Evolutionary conservation across 2,888 invertebrate species (phyloP), one percentile per base, ranked within the genome.

Genomic region (Congeria kusceri): DNA sequence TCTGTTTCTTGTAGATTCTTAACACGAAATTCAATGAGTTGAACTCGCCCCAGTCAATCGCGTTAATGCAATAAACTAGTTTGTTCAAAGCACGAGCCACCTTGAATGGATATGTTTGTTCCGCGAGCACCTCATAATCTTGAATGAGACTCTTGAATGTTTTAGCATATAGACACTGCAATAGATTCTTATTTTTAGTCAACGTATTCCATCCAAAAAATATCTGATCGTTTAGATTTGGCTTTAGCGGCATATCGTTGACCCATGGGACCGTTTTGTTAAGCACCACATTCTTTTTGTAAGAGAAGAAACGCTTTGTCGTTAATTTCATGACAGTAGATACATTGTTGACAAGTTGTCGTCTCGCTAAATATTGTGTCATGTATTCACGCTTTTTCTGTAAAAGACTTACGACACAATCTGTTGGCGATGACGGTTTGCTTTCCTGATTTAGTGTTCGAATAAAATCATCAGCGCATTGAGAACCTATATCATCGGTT

Each of bases 11-110:
- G 53, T 62, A 70, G 9, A 63, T 70, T 49, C 53, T 49, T 15
- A 70, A 70, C 32, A 70, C 23, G 32, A 70, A 70, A 62, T 70
- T 70, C 39, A 70, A 53, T n/a, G 70, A 62, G 53, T 70, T 70
- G 27, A 49, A 70, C 44, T 70, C 70, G 23, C 70, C 70, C 20
- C 44, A 39, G 53, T 70, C 70, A 23, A 70, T 70, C 13, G 62
- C 62, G 29, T 70, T 70, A 3, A 62, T 44, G 15, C 32, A 32
- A 29, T 62, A 70, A 23, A 44, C 29, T 3, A 70, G 62, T 49
- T 62, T 62, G 56, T 70, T 53, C 15, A 70, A 23, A 23, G 27
- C 32, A 11, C 62, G n/a, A 23, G 70, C 70, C 0, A 70, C 39
- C 47, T 70, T 70, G 62, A 70, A 70, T 11, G 27, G 32, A 44